Conservation (phyloP, 2,113 vertebrate species). For the Psittacara wagleri region DNA sequence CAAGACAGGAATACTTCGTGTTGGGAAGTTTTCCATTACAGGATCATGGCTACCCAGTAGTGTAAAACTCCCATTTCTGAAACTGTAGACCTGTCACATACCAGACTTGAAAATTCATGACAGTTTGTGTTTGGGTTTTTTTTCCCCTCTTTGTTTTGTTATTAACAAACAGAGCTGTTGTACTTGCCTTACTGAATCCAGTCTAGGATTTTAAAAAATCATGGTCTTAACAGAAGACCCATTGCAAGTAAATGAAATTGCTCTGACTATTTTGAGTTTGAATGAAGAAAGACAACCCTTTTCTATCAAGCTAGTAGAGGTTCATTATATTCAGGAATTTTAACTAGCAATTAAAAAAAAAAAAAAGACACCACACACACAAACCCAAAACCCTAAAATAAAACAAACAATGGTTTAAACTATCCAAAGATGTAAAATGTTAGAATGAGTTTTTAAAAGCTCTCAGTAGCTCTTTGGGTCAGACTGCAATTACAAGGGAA, state of each 20-base stretch:
- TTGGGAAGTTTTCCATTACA: background rate
- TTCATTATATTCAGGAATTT: background rate
- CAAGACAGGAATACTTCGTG: background rate
- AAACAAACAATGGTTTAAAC: background rate
- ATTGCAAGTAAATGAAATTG: background rate
- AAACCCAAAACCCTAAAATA: background rate
- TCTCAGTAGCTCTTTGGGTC: background rate
- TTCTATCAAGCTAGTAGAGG: background rate
- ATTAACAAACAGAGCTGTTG: background rate
- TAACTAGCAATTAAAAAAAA: background rate
- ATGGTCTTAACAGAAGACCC: background rate
- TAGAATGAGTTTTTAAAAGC: background rate
- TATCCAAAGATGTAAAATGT: background rate
- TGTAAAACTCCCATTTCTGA: background rate
- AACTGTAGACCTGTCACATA: background rate
- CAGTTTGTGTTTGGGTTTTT: background rate
- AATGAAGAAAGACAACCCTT: background rate
- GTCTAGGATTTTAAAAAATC: background rate
- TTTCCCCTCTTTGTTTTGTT: background rate
- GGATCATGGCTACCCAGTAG: background rate
- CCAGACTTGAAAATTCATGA: background rate
- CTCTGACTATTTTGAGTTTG: background rate
- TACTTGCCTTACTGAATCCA: background rate
- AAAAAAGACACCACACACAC: background rate
- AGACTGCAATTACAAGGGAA: background rate